Evolutionary conservation across 2,888 invertebrate species (phyloP).

Genomic region (Rhodophaea formosa): DNA sequence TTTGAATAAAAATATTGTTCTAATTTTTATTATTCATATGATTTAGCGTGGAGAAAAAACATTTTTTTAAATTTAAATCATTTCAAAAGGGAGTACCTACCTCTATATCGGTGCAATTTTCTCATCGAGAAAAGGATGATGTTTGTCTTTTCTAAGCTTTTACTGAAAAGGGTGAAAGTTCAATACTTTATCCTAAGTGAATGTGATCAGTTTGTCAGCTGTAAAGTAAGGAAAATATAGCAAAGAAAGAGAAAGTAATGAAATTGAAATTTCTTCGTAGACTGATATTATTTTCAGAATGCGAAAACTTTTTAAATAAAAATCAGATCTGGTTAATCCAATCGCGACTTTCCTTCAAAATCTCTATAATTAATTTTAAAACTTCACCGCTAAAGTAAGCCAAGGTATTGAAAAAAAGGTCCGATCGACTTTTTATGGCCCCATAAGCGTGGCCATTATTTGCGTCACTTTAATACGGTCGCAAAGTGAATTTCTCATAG

Average conservation of each 20-base stretch:
- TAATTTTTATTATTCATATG: no score
- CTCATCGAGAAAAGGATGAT: no score
- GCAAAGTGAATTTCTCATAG: slow-evolving; percentile 42
- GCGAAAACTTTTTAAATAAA: slow-evolving; percentile 18
- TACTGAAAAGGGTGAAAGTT: no score
- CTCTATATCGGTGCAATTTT: no score
- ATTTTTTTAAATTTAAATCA: no score
- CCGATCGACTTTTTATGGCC: slow-evolving; percentile 62
- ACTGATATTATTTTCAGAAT: slow-evolving; percentile 1
- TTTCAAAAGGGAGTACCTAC: no score
- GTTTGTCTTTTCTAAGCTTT: no score
- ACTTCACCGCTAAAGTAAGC: slow-evolving; percentile 28
- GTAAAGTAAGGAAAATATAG: not conserved
- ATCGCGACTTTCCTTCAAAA: slow-evolving; percentile 21
- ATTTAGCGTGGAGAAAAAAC: no score
- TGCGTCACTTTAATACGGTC: slow-evolving; percentile 60
- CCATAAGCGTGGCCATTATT: slow-evolving; percentile 56
- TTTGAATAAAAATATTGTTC: no score
- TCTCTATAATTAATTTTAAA: slow-evolving; percentile 32
- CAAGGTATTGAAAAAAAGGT: slow-evolving; percentile 39
- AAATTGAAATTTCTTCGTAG: not conserved
- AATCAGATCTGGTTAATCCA: slow-evolving; percentile 11
- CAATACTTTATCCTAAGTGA: no score
- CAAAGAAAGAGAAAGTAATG: not conserved
- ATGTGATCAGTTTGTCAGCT: no score